A percentile compares a stretch with the other conserved stretches of the same genome.
phyloP scores from a whole-genome alignment of 2,113 vertebrate genomes.

The Myotis yumanensis region DNA sequence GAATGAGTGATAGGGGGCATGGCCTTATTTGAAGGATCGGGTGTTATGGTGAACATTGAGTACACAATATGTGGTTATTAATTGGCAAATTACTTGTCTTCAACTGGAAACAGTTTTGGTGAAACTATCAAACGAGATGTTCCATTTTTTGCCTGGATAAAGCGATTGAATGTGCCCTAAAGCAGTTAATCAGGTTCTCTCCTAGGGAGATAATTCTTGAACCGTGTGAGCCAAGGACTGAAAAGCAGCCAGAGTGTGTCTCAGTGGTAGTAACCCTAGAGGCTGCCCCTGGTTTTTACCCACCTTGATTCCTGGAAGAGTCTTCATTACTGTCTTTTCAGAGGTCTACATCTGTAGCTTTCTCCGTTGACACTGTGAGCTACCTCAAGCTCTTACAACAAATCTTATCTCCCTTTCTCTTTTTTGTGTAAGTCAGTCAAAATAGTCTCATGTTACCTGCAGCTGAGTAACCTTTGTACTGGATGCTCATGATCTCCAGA shows the following conservation, averaged over 20 bases:
- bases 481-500: neutral
- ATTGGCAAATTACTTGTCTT: neutral
- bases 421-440: neutral
- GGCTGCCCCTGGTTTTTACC: neutral
- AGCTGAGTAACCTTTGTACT: neutral
- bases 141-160: neutral
- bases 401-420: neutral
- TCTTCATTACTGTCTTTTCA: neutral
- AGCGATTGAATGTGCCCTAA: neutral
- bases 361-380: neutral
- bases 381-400: neutral
- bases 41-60: neutral
- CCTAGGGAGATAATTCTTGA: constrained; percentile 13
- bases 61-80: neutral
- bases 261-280: neutral
- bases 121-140: neutral
- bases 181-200: neutral
- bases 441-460: neutral
- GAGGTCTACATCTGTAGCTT: neutral
- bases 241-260: neutral
- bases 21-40: neutral
- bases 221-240: neutral
- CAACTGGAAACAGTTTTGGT: neutral
- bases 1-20: neutral
- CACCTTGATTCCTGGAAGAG: neutral